These are phyloP conservation scores for Crotalus helleri DNA, from an alignment of 2,113 vertebrate species.

Conservation along the genomic window DNA sequence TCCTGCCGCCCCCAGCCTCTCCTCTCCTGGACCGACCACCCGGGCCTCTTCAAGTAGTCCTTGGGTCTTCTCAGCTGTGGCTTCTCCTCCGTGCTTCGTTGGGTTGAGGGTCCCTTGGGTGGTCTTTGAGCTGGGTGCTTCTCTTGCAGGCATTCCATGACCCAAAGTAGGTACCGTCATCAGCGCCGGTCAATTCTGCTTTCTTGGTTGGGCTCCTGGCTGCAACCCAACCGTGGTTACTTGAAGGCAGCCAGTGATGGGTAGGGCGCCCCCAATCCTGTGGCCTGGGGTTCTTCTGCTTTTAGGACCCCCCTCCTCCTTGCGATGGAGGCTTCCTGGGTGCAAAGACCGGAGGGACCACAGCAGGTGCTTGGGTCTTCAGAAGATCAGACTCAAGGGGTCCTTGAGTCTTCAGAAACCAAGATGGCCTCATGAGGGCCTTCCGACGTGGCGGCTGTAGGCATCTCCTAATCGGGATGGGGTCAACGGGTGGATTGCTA, in stretches of 20 bases:
- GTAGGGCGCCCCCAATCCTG: background rate
- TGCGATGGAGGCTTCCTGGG: background rate
- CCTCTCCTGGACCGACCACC: background rate
- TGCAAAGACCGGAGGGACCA: background rate
- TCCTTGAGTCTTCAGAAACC: background rate
- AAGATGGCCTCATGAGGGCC: background rate
- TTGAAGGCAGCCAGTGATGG: background rate
- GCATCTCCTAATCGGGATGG: background rate
- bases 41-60: background rate
- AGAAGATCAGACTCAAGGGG: background rate
- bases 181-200: rapidly evolving
- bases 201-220: background rate
- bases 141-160: background rate
- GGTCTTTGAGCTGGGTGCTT: no score
- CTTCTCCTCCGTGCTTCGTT: background rate
- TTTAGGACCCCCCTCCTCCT: background rate
- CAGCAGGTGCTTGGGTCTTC: background rate
- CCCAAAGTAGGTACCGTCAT: background rate
- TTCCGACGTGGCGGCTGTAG: background rate
- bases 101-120: background rate
- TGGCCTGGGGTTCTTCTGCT: background rate
- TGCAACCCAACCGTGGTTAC: background rate
- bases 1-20: background rate
- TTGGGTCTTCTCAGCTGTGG: background rate
- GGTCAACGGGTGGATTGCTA: background rate